These are phyloP conservation scores for Mastomys natalensis DNA, from an alignment of 2,113 vertebrate genomes.

Conservation along the genomic window DNA sequence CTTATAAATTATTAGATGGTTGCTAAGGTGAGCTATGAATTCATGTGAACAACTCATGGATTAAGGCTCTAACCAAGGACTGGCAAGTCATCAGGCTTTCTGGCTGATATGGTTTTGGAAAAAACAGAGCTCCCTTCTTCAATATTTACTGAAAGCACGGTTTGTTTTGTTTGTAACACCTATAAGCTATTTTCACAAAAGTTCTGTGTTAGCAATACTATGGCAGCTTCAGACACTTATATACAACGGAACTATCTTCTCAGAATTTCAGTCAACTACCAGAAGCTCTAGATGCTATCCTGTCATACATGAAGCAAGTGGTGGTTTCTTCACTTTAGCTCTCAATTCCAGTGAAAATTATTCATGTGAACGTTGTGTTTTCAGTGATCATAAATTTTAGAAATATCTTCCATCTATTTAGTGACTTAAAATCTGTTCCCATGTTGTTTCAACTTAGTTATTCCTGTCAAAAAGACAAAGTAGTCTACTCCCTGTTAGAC, in stretches of 20 bases:
- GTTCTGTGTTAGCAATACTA: not conserved
- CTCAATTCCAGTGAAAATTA: not conserved
- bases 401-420: not conserved
- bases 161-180: not conserved
- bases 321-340: not conserved
- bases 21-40: not conserved
- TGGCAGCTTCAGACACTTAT: not conserved
- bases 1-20: not conserved
- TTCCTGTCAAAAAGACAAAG: constrained; percentile 19
- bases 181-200: not conserved
- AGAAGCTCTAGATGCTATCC: constrained; percentile 11
- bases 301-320: not conserved
- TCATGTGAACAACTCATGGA: not conserved
- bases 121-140: not conserved
- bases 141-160: not conserved
- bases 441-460: constrained; percentile 6
- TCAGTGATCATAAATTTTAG: not conserved
- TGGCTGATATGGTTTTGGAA: not conserved
- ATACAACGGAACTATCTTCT: not conserved
- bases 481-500: not conserved
- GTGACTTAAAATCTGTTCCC: not conserved
- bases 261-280: not conserved
- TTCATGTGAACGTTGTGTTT: constrained; percentile 12
- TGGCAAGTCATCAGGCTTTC: not conserved
- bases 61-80: not conserved